phyloP scores from a whole-genome alignment of 2,888 invertebrate species.

The Athalia rosae region DNA sequence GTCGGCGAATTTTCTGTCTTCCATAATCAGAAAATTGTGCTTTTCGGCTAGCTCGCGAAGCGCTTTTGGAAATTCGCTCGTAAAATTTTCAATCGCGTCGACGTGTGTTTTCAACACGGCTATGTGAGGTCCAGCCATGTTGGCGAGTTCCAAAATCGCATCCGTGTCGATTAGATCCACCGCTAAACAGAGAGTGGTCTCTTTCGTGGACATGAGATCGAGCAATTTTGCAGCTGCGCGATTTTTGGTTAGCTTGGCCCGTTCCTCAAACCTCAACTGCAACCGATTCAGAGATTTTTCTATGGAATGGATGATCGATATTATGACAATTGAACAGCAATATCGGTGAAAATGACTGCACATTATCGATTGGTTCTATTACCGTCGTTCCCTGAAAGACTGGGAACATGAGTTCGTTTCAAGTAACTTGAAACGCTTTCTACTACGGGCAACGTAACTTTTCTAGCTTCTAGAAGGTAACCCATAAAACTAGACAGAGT shows the following conservation, averaged over 20 bases:
- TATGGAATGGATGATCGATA: constrained; percentile 46
- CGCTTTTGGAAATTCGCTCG: constrained; percentile 77
- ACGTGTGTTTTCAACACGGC: constrained; percentile 93
- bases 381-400: too few species aligned
- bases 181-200: constrained; percentile 93
- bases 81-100: constrained; percentile 91
- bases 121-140: constrained; percentile 88
- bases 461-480: constrained; percentile 78
- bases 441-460: constrained; percentile 78
- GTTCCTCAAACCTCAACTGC: constrained; percentile 77
- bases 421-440: constrained; percentile 78
- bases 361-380: too few species aligned
- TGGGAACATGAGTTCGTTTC: constrained; percentile 54
- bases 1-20: constrained; percentile 98
- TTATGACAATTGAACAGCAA: too few species aligned
- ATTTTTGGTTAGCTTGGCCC: constrained; percentile 79
- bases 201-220: constrained; percentile 86
- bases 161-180: constrained; percentile 86
- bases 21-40: constrained; percentile 93
- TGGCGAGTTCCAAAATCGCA: constrained; percentile 83
- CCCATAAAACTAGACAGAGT: constrained; percentile 81
- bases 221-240: constrained; percentile 81
- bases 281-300: constrained; percentile 73
- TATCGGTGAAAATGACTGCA: too few species aligned
- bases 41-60: constrained; percentile 82